Evolutionary conservation across 2,888 invertebrate species (phyloP), one percentile per base, ranked within the genome.

Genomic region (Mayetiola destructor): DNA sequence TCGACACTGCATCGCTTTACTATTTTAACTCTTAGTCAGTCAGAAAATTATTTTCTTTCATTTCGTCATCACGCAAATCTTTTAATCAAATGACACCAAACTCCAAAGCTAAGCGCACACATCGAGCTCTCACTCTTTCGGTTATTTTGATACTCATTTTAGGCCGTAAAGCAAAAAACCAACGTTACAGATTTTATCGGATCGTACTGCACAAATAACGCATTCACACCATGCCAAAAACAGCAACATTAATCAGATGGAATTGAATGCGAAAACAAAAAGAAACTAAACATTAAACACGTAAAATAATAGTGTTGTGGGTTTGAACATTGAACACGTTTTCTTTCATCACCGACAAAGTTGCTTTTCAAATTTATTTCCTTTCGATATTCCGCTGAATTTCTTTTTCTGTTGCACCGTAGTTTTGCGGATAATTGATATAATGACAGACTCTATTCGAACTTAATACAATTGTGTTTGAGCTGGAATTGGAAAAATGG

Each of bases 391-490:
- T n/a, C n/a, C n/a, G n/a, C n/a, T n/a, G n/a, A n/a, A n/a, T n/a
- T n/a, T n/a, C n/a, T n/a, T n/a, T n/a, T n/a, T n/a, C n/a, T n/a
- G n/a, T n/a, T n/a, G n/a, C n/a, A n/a, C 27, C 48, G 48, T 16
- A 23, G 40, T 40, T 23, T 27, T 48, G 23, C 48, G 27, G 48
- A 27, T 48, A 48, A 48, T 48, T 48, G 48, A 48, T 27, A 48
- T 48, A 58, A 58, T 55, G 48, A 55, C 55, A 55, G 55, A 42
- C 30, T 56, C 30, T 40, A 42, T 56, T n/a, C n/a, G 40, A 42
- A 56, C 40, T 40, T 56, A 42, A 56, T 56, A 39, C 40, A 56
- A 42, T 42, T 42, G 56, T 42, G 30, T 56, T n/a, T n/a, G n/a
- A n/a, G n/a, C n/a, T n/a, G n/a, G n/a, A n/a, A n/a, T n/a, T n/a